These are phyloP conservation scores for Ophraella communa DNA, from an alignment of 2,888 invertebrate genomes.

Conservation along the genomic window DNA sequence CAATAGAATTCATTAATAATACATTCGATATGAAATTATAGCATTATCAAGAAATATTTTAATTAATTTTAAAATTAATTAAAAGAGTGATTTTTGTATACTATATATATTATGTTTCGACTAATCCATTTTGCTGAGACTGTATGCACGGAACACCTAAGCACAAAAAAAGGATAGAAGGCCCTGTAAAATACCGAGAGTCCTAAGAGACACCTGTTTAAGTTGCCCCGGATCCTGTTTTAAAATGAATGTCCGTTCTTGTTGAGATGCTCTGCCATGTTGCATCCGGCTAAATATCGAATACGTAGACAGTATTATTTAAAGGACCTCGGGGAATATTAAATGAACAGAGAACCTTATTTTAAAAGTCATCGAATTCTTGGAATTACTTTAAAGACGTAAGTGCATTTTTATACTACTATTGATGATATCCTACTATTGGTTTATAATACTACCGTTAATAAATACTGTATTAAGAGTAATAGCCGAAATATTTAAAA, in stretches of 20 bases:
- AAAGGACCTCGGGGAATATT: background rate
- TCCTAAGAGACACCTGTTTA: conserved; percentile 30
- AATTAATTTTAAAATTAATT: too few relatives aligned
- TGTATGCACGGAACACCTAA: background rate
- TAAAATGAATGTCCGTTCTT: conserved; percentile 38
- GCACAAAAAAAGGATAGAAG: background rate
- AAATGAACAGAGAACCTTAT: background rate
- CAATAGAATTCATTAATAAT: too few relatives aligned
- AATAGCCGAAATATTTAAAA: background rate
- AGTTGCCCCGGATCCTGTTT: conserved; percentile 37
- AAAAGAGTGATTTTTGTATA: too few relatives aligned
- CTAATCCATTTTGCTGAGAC: background rate
- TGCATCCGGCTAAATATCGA: conserved; percentile 15
- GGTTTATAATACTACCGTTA: too few relatives aligned
- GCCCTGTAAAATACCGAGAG: conserved; percentile 4
- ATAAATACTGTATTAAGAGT: background rate
- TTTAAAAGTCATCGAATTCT: too few relatives aligned
- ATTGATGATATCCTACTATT: too few relatives aligned
- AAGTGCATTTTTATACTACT: too few relatives aligned
- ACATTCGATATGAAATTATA: too few relatives aligned
- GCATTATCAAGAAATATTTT: too few relatives aligned
- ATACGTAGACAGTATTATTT: background rate
- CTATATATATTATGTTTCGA: too few relatives aligned
- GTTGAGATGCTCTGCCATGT: conserved; percentile 32
- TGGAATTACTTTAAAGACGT: too few relatives aligned